These are phyloP conservation scores for Acanthosepion pharaonis DNA, from an alignment of 2,888 invertebrate species.

Conservation along the genomic window DNA sequence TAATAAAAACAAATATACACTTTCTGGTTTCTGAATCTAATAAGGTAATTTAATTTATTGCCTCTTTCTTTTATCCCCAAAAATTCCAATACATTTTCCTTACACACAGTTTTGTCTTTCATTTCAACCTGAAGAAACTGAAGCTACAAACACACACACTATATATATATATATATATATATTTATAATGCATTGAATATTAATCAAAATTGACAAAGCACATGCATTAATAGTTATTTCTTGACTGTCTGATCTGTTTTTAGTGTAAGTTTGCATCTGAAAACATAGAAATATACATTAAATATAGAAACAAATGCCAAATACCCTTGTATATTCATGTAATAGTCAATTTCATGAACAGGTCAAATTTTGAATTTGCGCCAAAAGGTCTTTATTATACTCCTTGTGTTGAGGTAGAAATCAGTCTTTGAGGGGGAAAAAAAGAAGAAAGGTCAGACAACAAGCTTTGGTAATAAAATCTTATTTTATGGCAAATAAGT, in stretches of 20 bases:
- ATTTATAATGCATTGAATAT: neutral
- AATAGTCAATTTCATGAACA: constrained; percentile 20
- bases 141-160: no score
- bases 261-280: neutral
- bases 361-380: neutral
- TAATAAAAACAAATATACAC: no score
- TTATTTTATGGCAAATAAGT: constrained; percentile 33
- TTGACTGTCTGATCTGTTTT: neutral
- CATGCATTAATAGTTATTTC: neutral
- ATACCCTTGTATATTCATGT: neutral
- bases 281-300: neutral
- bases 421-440: neutral
- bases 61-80: no score
- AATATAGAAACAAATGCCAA: neutral
- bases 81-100: no score
- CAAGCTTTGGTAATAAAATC: constrained; percentile 9
- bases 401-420: neutral
- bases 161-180: no score
- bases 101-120: no score
- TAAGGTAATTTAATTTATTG: no score
- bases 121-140: no score
- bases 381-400: neutral
- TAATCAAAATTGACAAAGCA: neutral
- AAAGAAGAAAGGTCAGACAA: neutral
- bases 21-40: no score